Evolutionary conservation across 2,113 vertebrate genomes (phyloP).

Genomic region (Pitta sordida): DNA sequence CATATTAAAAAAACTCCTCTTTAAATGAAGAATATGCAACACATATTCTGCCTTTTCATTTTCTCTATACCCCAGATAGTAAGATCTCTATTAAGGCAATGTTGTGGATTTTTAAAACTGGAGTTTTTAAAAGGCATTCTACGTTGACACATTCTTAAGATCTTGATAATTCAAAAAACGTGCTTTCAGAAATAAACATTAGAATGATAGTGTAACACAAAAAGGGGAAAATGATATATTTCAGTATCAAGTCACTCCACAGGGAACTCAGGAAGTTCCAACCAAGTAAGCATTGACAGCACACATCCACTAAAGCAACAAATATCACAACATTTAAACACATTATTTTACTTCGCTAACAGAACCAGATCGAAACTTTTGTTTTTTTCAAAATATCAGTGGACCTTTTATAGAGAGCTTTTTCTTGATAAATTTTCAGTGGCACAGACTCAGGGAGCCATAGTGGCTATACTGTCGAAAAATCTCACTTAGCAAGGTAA

Average conservation of each 20-base stretch:
- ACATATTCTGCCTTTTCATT: background rate
- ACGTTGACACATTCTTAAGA: background rate
- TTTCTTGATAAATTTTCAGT: background rate
- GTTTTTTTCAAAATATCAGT: background rate
- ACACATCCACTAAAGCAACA: slow-evolving; percentile 7
- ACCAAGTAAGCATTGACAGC: slow-evolving; percentile 21
- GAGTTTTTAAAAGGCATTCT: background rate
- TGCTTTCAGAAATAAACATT: slow-evolving; percentile 2
- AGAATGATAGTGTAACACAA: background rate
- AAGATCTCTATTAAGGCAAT: background rate
- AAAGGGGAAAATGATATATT: background rate
- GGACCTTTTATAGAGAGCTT: background rate
- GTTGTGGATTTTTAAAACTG: background rate
- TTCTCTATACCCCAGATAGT: background rate
- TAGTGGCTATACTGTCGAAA: background rate
- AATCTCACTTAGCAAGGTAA: background rate
- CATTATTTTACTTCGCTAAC: background rate
- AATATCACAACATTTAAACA: slow-evolving; percentile 39
- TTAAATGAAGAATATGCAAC: background rate
- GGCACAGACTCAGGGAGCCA: background rate
- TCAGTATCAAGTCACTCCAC: background rate
- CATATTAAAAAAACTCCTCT: fast-evolving
- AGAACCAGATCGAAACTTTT: background rate
- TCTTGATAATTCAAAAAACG: background rate
- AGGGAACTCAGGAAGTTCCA: background rate